These are phyloP conservation scores for Meghimatium bilineatum DNA, from an alignment of 2,888 invertebrate species.

Conservation along the genomic window DNA sequence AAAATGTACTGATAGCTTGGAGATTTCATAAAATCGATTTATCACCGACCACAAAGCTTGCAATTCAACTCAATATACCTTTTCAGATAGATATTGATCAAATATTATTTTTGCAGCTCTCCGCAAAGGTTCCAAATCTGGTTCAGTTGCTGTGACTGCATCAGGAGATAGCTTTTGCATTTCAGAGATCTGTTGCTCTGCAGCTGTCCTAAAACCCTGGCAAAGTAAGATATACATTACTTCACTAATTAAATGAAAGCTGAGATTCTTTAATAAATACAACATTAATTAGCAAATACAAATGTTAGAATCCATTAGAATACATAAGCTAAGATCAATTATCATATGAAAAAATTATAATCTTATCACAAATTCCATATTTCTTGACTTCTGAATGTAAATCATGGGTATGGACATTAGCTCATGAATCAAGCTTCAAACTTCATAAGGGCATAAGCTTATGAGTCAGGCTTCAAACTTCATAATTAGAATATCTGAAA, in stretches of 20 bases:
- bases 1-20: not conserved
- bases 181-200: constrained; percentile 83
- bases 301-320: not conserved
- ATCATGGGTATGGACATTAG: no score
- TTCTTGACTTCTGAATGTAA: no score
- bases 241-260: not conserved
- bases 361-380: no score
- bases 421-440: no score
- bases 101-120: constrained; percentile 86
- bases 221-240: constrained; percentile 22
- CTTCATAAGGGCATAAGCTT: no score
- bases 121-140: constrained; percentile 78
- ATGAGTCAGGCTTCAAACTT: no score
- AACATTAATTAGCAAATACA: not conserved
- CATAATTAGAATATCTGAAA: no score
- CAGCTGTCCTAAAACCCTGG: constrained; percentile 81
- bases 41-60: not conserved
- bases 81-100: constrained; percentile 87
- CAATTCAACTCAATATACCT: constrained; percentile 76
- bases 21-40: not conserved
- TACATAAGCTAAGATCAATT: no score
- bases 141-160: constrained; percentile 56
- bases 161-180: constrained; percentile 60
- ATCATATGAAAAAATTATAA: no score
- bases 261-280: not conserved